Evolutionary conservation across 2,797 vertebrate genomes (phyloP).

Genomic region (Hydrolagus colliei): DNA sequence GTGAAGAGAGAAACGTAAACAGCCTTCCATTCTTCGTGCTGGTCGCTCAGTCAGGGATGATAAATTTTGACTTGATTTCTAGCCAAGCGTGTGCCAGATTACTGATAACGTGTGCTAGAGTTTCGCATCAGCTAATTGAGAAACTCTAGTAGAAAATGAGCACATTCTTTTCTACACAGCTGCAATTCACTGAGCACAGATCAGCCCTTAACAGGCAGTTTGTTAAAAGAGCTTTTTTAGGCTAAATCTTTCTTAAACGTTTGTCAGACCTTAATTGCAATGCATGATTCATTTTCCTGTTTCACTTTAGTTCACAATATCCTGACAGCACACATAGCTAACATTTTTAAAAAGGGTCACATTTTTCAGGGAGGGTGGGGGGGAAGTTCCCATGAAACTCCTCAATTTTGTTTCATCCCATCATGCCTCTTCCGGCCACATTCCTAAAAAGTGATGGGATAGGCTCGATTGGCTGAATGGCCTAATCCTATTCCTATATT

Average conservation of each 20-base stretch:
- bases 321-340: neutral
- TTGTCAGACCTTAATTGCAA: neutral
- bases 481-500: too few species aligned
- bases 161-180: slow-evolving; percentile 49
- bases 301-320: too few species aligned
- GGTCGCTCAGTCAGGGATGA: slow-evolving; percentile 46
- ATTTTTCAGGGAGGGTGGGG: neutral
- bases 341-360: neutral
- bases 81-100: slow-evolving; percentile 47
- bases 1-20: slow-evolving; percentile 36
- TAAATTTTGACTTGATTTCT: slow-evolving; percentile 48
- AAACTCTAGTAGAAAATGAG: slow-evolving; percentile 55
- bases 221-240: neutral
- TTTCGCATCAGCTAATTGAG: slow-evolving; percentile 51
- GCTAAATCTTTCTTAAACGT: neutral
- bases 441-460: too few species aligned
- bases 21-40: slow-evolving; percentile 39
- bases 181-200: slow-evolving; percentile 37
- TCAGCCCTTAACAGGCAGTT: neutral
- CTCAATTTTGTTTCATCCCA: neutral
- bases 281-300: neutral
- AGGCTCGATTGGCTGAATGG: too few species aligned
- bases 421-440: neutral
- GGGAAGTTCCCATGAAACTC: neutral
- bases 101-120: slow-evolving; percentile 45